Evolutionary conservation across 2,888 invertebrate species (phyloP).

Genomic region (Perizoma flavofasciatum): DNA sequence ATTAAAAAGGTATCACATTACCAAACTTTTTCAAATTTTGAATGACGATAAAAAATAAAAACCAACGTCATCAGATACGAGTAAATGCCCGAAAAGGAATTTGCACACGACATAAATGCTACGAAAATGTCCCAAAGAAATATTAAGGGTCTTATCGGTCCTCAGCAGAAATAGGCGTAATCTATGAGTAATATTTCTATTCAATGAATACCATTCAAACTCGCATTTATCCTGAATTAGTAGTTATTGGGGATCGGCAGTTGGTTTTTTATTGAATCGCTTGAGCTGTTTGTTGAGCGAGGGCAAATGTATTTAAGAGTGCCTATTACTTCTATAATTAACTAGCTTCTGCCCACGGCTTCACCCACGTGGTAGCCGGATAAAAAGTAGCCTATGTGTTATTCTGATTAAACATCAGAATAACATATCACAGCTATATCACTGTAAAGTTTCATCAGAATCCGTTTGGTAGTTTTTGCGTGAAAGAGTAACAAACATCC

Average conservation of each 20-base stretch:
- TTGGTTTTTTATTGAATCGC: constrained; percentile 17
- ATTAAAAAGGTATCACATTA: too few species aligned
- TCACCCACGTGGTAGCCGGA: too few species aligned
- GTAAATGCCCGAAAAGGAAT: not conserved
- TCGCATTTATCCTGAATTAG: constrained; percentile 18
- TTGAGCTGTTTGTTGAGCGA: not conserved
- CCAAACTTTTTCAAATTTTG: too few species aligned
- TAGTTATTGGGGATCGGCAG: constrained; percentile 14
- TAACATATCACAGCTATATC: too few species aligned
- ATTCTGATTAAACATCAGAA: too few species aligned
- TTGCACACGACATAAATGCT: not conserved
- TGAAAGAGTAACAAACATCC: too few species aligned
- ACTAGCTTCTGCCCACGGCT: too few species aligned
- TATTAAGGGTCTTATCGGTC: constrained; percentile 20
- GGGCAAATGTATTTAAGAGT: not conserved
- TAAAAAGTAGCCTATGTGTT: too few species aligned
- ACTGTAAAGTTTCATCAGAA: too few species aligned
- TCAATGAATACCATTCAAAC: constrained; percentile 27
- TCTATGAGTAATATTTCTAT: constrained; percentile 27
- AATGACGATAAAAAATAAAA: not conserved
- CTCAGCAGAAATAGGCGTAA: constrained; percentile 30
- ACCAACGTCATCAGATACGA: not conserved
- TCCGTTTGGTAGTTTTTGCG: too few species aligned
- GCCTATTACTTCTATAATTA: not conserved
- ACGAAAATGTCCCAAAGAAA: constrained; percentile 8